Base-by-base conservation (phyloP, 2,797 vertebrate species). In the Poecilia wingei region DNA sequence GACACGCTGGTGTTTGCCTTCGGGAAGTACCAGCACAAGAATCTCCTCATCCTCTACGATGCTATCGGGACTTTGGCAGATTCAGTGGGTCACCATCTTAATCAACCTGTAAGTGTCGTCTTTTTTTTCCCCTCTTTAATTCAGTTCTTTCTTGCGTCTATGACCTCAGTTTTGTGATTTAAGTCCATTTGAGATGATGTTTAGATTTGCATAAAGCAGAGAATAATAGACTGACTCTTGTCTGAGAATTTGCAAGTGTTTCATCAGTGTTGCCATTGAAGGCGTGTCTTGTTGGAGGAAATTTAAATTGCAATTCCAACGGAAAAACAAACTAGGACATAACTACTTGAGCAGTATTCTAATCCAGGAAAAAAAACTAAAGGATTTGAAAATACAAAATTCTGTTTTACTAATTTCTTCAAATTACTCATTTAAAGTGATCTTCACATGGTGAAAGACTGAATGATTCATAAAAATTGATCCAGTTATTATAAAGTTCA, bases 1-100 rank as follows among this genome's bases (percentile, higher is more conserved):
- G 98, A 98, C 93, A 98, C 98, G 0, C 94, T 99, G 39, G 98
- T 99, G 51, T 99, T 98, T 25, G 98, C 98, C 49, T 99, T 98
- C 0, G 97, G 97, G 43, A 99, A 99, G 80, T 98, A 99, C 93
- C 98, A 98, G 91, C 98, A 99, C 93, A 99, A 98, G 94, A 99
- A 98, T 92, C 94, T 99, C 43, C 96, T 99, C 14, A 99, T 99
- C 86, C 96, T 99, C 69, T 99, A 99, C 0, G 98, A 99, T 2
- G 98, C 98, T 79, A 99, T 99, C 1, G 98, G 98, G 69, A 98
- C 98, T 0, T 87, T 98, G 59, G 98, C 98, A 0, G 98, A 99
- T 93, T 98, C 98, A 0, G 98, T 99, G 84, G 98, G 98, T 69
- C 98, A 99, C 82, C 98, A 99, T 88, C 97, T 99, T 80, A 99